These are phyloP conservation scores for Lethenteron camtschaticum DNA, from an alignment of 2,113 vertebrate genomes.

Conservation along the genomic window DNA sequence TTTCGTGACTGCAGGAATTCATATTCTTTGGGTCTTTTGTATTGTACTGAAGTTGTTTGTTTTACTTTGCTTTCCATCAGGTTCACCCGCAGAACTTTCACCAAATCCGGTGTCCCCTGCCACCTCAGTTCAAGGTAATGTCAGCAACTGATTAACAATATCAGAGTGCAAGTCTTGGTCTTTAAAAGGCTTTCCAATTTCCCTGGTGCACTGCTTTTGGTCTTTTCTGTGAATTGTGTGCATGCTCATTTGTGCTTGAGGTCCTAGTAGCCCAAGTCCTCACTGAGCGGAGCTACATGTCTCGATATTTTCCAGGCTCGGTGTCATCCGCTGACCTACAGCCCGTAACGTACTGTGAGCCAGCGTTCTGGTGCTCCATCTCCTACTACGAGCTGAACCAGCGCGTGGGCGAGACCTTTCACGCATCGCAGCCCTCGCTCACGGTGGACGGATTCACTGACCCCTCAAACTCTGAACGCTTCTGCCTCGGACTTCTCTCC, in stretches of 20 bases:
- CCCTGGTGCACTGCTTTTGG: neutral
- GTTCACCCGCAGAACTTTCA: slow-evolving; percentile 86
- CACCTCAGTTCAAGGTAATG: slow-evolving; percentile 19
- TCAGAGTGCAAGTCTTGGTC: neutral
- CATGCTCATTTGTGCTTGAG: neutral
- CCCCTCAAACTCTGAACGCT: slow-evolving; percentile 88
- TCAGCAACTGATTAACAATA: neutral
- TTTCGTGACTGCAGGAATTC: neutral
- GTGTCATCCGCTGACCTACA: slow-evolving; percentile 42
- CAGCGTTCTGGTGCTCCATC: slow-evolving; percentile 97
- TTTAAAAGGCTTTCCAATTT: neutral
- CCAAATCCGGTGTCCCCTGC: slow-evolving; percentile 74
- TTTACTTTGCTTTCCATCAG: slow-evolving; percentile 19
- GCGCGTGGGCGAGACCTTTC: slow-evolving; percentile 90
- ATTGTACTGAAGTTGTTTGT: neutral
- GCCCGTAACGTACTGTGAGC: slow-evolving; percentile 86
- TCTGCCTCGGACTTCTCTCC: slow-evolving; percentile 82
- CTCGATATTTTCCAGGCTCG: no score
- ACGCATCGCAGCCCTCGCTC: slow-evolving; percentile 82
- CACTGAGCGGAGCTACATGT: no score
- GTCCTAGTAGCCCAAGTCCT: no score
- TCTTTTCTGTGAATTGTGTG: neutral
- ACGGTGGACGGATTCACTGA: slow-evolving; percentile 94
- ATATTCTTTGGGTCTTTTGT: neutral
- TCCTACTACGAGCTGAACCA: slow-evolving; percentile 95